phyloP scores from a whole-genome alignment of 2,113 vertebrate genomes.

The Odontesthes bonariensis region DNA sequence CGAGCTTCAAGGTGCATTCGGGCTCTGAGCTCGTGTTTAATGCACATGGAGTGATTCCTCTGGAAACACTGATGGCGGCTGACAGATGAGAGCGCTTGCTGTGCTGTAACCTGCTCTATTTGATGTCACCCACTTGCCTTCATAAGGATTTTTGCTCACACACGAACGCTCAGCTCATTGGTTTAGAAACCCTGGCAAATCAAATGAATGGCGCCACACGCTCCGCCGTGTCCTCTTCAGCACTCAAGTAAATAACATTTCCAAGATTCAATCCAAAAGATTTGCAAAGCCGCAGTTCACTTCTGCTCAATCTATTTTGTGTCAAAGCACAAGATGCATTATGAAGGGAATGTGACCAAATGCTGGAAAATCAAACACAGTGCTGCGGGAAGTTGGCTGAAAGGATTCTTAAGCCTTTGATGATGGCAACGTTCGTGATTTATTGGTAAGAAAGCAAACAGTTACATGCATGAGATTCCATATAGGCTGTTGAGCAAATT shows the following conservation, averaged over 20 bases:
- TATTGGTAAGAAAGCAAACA: background rate
- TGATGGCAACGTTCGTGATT: background rate
- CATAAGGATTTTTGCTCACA: conserved; percentile 25
- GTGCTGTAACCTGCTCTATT: conserved; percentile 42
- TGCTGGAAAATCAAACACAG: conserved; percentile 2
- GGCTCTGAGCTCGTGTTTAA: conserved; percentile 31
- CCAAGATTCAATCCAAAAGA: conserved; percentile 29
- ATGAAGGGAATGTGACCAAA: conserved; percentile 9
- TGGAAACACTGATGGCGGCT: conserved; percentile 33
- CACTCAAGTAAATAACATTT: conserved; percentile 45
- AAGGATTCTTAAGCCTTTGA: background rate
- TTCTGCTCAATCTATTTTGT: conserved; percentile 45
- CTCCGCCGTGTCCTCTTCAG: conserved; percentile 27
- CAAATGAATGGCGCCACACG: conserved; percentile 20
- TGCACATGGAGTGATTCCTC: conserved; percentile 17
- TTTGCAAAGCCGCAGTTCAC: conserved; percentile 27
- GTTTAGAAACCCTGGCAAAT: conserved; percentile 49
- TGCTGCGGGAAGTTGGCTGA: background rate
- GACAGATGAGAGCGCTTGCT: conserved; percentile 40
- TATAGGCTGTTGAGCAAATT: background rate
- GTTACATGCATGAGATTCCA: background rate
- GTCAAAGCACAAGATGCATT: conserved; percentile 32
- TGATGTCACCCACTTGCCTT: conserved; percentile 33
- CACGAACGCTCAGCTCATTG: conserved; percentile 9
- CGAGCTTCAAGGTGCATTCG: background rate